Base-by-base conservation (phyloP, 1,140 invertebrate genomes). In the Paralvinella palmiformis region DNA sequence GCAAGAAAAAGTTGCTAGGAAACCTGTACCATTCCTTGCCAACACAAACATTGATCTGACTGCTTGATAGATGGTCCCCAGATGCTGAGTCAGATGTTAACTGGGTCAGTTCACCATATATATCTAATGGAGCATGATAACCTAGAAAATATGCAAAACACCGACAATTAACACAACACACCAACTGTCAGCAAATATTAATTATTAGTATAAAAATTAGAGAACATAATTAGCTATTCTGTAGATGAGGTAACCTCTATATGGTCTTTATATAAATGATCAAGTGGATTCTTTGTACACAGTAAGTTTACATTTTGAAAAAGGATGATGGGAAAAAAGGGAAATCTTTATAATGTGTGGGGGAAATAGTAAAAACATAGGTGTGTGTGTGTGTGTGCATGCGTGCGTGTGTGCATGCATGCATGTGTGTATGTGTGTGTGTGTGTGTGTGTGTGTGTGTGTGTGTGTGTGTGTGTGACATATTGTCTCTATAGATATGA, bases 11-110 rank as follows among this genome's bases (percentile, higher is more conserved):
- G 62, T 89, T 92, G 33, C 89, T 90, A 0, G 96, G 95, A 78
- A 91, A 99, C 41, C 96, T 84, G 80, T 99, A 87, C 96, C 96
- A 99, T 73, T 99, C 96, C 84, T 98, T 98, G 15, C 94, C 96
- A 69, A 94, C 86, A 79, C 96, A 99, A 7, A 99, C 86, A 69
- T 91, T 91, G 3, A 90, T 85, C 58, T 86, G 81, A 59, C 85
- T 82, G n/a, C 84, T 77, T 15, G 78, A 71, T 4, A 85, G 79
- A 56, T 87, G 69, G 55, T 82, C 81, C 58, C 79, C 75, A 13
- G 76, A 69, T 53, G 72, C 69, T 3, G 74, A 68, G 27, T 85
- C 81, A 61, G 86, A 84, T 0, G 78, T 75, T 63, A 88, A 79
- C 65, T 86, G 84, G 73, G 89, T 88, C 2, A 91, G 78, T 80